Evolutionary conservation across 2,113 vertebrate species (phyloP).

Genomic region (Apodemus sylvaticus): DNA sequence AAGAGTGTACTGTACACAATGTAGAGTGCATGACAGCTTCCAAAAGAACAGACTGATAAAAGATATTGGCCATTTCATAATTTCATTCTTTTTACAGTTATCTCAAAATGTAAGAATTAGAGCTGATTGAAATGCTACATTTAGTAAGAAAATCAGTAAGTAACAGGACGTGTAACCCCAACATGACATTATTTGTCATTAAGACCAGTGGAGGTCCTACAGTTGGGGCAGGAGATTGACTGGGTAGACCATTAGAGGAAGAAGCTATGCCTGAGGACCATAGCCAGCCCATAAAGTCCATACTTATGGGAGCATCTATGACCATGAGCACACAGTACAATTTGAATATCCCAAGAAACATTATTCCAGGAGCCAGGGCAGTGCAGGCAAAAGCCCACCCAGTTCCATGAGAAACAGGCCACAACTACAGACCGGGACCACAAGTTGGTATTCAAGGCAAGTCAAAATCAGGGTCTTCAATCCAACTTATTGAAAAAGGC

Average conservation of each 20-base stretch:
- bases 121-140: slow-evolving; percentile 71
- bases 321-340: slow-evolving; percentile 65
- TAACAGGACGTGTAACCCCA: slow-evolving; percentile 47
- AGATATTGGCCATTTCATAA: slow-evolving; percentile 71
- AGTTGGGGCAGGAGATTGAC: slow-evolving; percentile 34
- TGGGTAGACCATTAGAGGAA: slow-evolving; percentile 54
- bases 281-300: slow-evolving; percentile 34
- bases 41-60: slow-evolving; percentile 75
- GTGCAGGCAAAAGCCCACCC: slow-evolving; percentile 39
- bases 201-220: slow-evolving; percentile 57
- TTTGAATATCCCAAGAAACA: slow-evolving; percentile 55
- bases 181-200: slow-evolving; percentile 50
- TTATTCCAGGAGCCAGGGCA: slow-evolving; percentile 68
- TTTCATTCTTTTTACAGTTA: slow-evolving; percentile 74
- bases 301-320: slow-evolving; percentile 25
- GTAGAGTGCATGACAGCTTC: slow-evolving; percentile 82
- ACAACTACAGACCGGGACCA: slow-evolving; percentile 31
- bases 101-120: slow-evolving; percentile 75
- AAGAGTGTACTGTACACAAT: slow-evolving; percentile 87
- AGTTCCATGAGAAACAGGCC: slow-evolving; percentile 79
- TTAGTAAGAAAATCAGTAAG: slow-evolving; percentile 71
- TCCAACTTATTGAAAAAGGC: slow-evolving; percentile 63
- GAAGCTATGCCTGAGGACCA: slow-evolving; percentile 56
- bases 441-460: slow-evolving; percentile 44
- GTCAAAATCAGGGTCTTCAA: slow-evolving; percentile 45